Percentiles rank a stretch among this genome's conserved stretches.
These are phyloP conservation scores for Syngnathus acus DNA, from an alignment of 2,797 vertebrate species.

Conservation along the genomic window DNA sequence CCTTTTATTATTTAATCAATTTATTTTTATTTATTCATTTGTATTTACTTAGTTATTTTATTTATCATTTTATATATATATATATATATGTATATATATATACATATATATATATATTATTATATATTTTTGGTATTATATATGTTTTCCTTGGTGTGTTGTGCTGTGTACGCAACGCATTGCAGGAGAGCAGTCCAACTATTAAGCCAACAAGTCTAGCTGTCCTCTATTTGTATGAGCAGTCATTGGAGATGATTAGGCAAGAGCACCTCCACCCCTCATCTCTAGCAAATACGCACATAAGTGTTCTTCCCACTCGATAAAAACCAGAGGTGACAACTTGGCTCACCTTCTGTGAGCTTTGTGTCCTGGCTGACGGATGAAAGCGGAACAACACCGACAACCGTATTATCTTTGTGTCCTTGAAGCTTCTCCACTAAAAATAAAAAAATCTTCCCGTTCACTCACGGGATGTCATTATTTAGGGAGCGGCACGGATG, in stretches of 20 bases:
- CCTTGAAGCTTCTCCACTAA: conserved; percentile 50
- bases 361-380: conserved; percentile 42
- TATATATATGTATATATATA: no score
- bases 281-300: not conserved
- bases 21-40: no score
- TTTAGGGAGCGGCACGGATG: conserved; percentile 41
- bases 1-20: no score
- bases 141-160: not conserved
- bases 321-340: conserved; percentile 45
- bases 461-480: conserved; percentile 48
- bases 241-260: conserved; percentile 26
- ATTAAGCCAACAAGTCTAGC: conserved; percentile 36
- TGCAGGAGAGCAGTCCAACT: conserved; percentile 28
- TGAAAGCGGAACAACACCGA: conserved; percentile 45
- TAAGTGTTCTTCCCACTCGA: conserved; percentile 26
- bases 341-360: conserved; percentile 33
- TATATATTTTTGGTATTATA: not conserved
- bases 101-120: no score
- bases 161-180: conserved; percentile 7
- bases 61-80: no score
- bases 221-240: conserved; percentile 23
- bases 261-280: not conserved
- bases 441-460: conserved; percentile 27
- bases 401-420: conserved; percentile 52
- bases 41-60: no score